Percentiles rank a stretch among this genome's conserved stretches.
Conservation (phyloP, 2,888 invertebrate genomes). For the Punctoribates punctum region DNA sequence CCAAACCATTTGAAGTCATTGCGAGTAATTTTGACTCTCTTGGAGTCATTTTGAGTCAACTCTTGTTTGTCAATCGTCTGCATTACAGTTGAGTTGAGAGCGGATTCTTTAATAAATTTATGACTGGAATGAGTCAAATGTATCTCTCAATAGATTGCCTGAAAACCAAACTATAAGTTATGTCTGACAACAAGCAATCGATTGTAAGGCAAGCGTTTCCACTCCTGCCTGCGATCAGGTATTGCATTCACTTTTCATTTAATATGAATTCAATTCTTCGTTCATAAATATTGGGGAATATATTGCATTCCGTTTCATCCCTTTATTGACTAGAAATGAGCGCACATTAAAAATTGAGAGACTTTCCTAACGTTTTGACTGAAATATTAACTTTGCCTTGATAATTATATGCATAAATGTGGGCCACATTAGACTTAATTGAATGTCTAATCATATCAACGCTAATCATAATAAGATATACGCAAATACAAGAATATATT, state of each 20-base stretch:
- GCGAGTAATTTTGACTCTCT: no score
- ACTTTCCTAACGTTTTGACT: neutral
- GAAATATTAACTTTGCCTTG: slow-evolving; percentile 1
- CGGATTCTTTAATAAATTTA: neutral
- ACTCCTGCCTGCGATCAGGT: neutral
- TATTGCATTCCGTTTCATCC: neutral
- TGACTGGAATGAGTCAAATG: neutral
- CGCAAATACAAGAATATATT: neutral
- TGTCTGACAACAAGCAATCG: neutral
- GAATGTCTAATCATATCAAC: slow-evolving; percentile 32
- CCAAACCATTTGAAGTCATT: no score
- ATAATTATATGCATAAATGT: slow-evolving; percentile 25
- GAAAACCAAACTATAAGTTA: neutral
- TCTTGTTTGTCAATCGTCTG: slow-evolving; percentile 18
- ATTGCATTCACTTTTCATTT: neutral
- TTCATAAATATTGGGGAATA: neutral
- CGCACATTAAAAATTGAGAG: neutral
- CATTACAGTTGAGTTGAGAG: neutral
- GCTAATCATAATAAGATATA: slow-evolving; percentile 16
- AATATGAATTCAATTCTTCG: neutral
- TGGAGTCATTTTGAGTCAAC: neutral
- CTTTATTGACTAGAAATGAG: neutral
- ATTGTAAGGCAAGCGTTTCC: neutral
- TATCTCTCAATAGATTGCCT: slow-evolving; percentile 9
- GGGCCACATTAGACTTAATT: slow-evolving; percentile 31